Evolutionary conservation across 2,113 vertebrate genomes (phyloP), one percentile per base, ranked within the genome.

Genomic region (Spea bombifrons): DNA sequence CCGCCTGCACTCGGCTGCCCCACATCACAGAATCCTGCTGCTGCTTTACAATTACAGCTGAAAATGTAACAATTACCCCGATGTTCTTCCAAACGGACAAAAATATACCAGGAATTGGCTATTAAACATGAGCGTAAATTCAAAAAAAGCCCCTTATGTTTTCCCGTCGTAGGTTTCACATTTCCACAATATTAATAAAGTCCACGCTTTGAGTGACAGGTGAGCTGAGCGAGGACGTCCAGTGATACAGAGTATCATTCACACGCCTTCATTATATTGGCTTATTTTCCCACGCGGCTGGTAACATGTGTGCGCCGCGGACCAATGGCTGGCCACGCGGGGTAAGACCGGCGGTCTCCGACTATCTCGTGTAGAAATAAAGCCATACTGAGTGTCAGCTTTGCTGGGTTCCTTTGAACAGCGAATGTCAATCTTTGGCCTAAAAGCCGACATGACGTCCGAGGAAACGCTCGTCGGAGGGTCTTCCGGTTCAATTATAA

Each of bases 1-100:
- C 83, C 78, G 84, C 85, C 83, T 87, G 83, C 84, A 82, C 71
- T 80, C 7, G 75, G 83, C 73, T 80, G 83, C 76, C 82, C 83
- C 84, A 86, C 82, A 85, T 85, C 85, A 84, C 65, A 82, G 84
- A 84, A 83, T 59, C 64, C 64, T 59, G 68, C 61, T 72, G 48
- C 69, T 73, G 66, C 71, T 71, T 59, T 57, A 73, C 50, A 80
- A 73, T 57, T 50, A 65, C 9, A 7, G 9, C 43, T 71, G 67
- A 73, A 73, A 73, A n/a, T 73, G 68, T 79, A 79, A 66, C 68
- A 66, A 66, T 65, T 66, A 48, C 15, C 15, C 68, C 52, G 49
- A 72, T 50, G 55, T 66, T 70, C n/a, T 46, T 15, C 5, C 12
- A 63, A 57, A 66, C 73, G 64, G 30, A 63, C 61, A 10, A 47